phyloP scores from a whole-genome alignment of 2,797 vertebrate species.

The Hafferia zeledoni region DNA sequence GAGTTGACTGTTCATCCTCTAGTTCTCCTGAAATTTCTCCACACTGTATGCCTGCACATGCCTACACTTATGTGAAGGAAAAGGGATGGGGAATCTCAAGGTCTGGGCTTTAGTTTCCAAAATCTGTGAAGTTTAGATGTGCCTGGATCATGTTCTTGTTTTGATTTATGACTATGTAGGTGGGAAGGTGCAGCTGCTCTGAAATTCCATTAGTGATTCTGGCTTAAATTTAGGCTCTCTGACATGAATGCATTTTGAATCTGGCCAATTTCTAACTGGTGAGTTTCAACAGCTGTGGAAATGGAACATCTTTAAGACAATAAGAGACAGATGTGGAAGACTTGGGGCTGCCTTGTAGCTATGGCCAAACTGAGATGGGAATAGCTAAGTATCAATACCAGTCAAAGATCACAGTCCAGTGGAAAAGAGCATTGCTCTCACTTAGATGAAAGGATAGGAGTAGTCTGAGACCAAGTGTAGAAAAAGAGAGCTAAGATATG shows the following conservation, averaged over 20 bases:
- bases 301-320: not conserved
- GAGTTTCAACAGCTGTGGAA: constrained; percentile 10
- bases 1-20: not conserved
- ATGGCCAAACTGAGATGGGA: not conserved
- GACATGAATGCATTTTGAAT: not conserved
- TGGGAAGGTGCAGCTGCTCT: not conserved
- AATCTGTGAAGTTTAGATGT: not conserved
- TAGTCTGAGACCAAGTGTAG: not conserved
- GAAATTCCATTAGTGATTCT: not conserved
- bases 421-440: not conserved
- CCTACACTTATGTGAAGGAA: not conserved
- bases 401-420: not conserved
- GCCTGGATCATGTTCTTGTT: not conserved
- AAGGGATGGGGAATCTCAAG: not conserved
- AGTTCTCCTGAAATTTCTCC: not conserved
- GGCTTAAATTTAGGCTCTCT: not conserved
- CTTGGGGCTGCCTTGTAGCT: not conserved
- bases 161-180: not conserved
- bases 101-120: not conserved
- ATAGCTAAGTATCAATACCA: not conserved
- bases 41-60: not conserved
- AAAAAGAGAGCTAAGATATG: not conserved
- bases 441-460: not conserved
- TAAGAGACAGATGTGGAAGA: not conserved
- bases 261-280: not conserved